Evolutionary conservation across 2,888 invertebrate species (phyloP).

Genomic region (Chloroclystis v-ata): DNA sequence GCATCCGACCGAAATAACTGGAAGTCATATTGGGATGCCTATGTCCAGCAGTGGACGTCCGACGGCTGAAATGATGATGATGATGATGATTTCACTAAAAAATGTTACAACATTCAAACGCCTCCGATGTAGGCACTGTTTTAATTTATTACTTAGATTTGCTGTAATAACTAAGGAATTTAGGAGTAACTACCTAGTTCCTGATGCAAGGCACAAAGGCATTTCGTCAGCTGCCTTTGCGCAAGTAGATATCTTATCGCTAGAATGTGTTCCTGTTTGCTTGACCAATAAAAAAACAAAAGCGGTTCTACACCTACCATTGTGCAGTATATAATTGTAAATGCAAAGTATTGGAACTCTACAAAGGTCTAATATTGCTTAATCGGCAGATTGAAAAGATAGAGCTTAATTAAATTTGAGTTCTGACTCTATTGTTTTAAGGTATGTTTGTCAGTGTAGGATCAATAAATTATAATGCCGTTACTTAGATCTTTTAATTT

Average conservation of each 20-base stretch:
- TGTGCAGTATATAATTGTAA: conserved; percentile 2
- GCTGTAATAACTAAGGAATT: conserved; percentile 24
- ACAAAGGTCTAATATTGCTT: conserved; percentile 13
- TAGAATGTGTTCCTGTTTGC: conserved; percentile 21
- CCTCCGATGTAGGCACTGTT: neutral
- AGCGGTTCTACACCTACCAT: neutral
- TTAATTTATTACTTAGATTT: conserved; percentile 3
- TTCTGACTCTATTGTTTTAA: neutral
- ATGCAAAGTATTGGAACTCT: neutral
- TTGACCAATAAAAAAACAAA: conserved; percentile 18
- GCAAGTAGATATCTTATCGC: conserved; percentile 39
- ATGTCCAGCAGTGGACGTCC: no score
- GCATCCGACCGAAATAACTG: no score
- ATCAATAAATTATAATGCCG: neutral
- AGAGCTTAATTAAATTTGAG: neutral
- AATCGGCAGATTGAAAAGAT: neutral
- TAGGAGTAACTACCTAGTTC: conserved; percentile 20
- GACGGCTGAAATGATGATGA: no score
- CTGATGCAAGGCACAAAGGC: conserved; percentile 37
- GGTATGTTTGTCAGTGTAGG: neutral
- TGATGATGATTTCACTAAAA: no score
- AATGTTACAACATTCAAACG: neutral
- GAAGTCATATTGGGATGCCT: no score
- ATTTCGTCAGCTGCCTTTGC: conserved; percentile 38
- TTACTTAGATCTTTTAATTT: conserved; percentile 1